Evolutionary conservation across 2,797 vertebrate genomes (phyloP).

Genomic region (Hippoglossus hippoglossus): DNA sequence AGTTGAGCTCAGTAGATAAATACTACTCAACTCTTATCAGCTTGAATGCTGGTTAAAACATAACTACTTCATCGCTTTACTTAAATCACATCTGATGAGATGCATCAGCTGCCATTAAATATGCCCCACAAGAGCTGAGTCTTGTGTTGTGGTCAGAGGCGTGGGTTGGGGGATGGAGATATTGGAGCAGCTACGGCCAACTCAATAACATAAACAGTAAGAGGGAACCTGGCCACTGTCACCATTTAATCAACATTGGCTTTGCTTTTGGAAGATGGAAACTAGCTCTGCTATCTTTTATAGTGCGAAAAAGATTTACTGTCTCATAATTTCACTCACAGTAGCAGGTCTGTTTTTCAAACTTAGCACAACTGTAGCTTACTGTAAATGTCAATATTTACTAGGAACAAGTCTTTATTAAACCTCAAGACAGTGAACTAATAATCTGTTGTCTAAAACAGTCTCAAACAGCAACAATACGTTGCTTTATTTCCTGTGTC

Average conservation of each 20-base stretch:
- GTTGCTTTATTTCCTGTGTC: neutral
- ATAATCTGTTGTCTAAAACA: constrained; percentile 10
- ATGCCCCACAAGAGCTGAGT: constrained; percentile 6
- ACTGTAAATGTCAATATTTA: constrained; percentile 36
- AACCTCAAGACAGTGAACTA: neutral
- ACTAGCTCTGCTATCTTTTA: constrained; percentile 40
- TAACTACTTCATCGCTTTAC: neutral
- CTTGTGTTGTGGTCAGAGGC: constrained; percentile 9
- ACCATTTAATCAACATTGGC: constrained; percentile 42
- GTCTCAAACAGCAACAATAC: constrained; percentile 1
- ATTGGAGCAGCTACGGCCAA: constrained; percentile 29
- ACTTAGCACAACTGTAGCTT: constrained; percentile 10
- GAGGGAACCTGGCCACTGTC: constrained; percentile 24
- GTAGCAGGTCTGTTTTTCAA: constrained; percentile 10
- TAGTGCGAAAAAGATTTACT: constrained; percentile 32
- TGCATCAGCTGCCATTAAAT: neutral
- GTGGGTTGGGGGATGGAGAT: constrained; percentile 21
- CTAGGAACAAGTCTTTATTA: constrained; percentile 26
- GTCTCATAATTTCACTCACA: constrained; percentile 43
- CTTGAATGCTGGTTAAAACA: neutral
- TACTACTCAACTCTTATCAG: too few species aligned
- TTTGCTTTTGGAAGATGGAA: constrained; percentile 36
- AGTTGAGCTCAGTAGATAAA: constrained; percentile 8
- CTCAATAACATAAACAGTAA: constrained; percentile 40
- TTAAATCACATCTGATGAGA: neutral